Conservation (phyloP, 1,140 invertebrate genomes). For the Stratiolaelaps scimitus region DNA sequence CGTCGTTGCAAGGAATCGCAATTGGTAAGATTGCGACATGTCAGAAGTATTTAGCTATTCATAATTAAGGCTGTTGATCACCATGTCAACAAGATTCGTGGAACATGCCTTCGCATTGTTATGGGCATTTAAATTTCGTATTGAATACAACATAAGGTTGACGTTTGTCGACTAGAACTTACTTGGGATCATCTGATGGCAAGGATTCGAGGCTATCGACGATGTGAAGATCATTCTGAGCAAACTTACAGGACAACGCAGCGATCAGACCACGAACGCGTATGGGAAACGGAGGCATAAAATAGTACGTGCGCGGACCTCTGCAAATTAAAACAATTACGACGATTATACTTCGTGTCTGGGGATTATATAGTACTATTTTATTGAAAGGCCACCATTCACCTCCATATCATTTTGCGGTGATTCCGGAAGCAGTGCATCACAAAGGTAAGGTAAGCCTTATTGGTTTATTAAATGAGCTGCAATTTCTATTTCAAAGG, state of each 20-base stretch:
- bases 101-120: too few species aligned
- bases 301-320: conserved; percentile 74
- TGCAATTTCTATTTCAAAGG: too few species aligned
- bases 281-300: conserved; percentile 66
- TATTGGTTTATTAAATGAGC: not conserved
- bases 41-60: too few species aligned
- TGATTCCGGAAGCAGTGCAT: not conserved
- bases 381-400: not conserved
- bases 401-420: too few species aligned
- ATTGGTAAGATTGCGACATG: too few species aligned
- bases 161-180: conserved; percentile 29
- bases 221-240: conserved; percentile 86
- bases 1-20: too few species aligned
- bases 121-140: conserved; percentile 22
- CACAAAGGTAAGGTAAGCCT: not conserved
- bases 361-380: not conserved
- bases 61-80: too few species aligned
- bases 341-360: conserved; percentile 57
- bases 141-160: conserved; percentile 5
- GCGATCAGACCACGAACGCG: conserved; percentile 65
- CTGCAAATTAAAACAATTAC: conserved; percentile 56
- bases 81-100: too few species aligned
- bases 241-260: conserved; percentile 74
- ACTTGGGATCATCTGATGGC: conserved; percentile 59
- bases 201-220: conserved; percentile 66